phyloP scores from a whole-genome alignment of 2,797 vertebrate species.

The Carapus acus region DNA sequence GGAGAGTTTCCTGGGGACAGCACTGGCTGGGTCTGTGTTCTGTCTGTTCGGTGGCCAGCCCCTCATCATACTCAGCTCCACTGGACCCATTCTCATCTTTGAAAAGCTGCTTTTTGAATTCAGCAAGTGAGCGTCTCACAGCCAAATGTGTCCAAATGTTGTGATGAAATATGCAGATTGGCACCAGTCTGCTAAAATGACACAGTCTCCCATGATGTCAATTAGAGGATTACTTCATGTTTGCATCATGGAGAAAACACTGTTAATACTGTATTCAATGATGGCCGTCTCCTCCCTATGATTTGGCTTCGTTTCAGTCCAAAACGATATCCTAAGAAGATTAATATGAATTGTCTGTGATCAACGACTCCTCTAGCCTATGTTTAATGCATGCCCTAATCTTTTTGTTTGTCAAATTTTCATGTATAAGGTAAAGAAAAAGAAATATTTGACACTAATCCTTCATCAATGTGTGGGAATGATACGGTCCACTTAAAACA shows the following conservation, averaged over 20 bases:
- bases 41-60: slow-evolving; percentile 92
- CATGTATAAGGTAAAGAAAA: too few species aligned
- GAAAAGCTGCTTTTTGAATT: slow-evolving; percentile 98
- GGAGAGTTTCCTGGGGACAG: slow-evolving; percentile 96
- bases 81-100: slow-evolving; percentile 97
- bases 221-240: slow-evolving; percentile 10
- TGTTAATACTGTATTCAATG: not conserved
- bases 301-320: not conserved
- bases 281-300: not conserved
- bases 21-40: slow-evolving; percentile 87
- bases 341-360: not conserved
- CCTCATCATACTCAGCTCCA: slow-evolving; percentile 98
- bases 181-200: not conserved
- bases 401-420: too few species aligned
- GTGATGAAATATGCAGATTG: not conserved
- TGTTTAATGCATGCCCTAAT: too few species aligned
- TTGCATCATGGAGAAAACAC: slow-evolving; percentile 1
- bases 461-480: not conserved
- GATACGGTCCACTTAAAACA: not conserved
- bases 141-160: not conserved
- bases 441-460: too few species aligned
- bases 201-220: slow-evolving; percentile 4
- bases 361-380: too few species aligned
- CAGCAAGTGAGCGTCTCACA: slow-evolving; percentile 84
- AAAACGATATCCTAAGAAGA: not conserved